Conservation (phyloP, 30 jellyfish, hydroid and myxozoan genomes). For the Pelagia noctiluca region DNA sequence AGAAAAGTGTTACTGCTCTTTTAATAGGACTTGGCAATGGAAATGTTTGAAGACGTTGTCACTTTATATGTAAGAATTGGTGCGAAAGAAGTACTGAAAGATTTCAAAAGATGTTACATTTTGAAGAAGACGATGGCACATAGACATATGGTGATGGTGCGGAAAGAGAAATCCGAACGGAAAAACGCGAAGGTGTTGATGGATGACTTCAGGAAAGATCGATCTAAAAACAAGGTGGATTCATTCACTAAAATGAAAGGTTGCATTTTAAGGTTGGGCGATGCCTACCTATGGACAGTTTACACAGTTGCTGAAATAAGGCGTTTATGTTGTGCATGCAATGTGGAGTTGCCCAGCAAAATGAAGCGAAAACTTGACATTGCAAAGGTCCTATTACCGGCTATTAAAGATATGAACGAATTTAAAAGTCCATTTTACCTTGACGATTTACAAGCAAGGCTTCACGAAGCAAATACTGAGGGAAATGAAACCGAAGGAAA, state of each 20-base stretch:
- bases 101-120: constrained; percentile 5
- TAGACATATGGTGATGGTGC: not conserved
- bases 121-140: not conserved
- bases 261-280: constrained; percentile 12
- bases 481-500: constrained; percentile 1
- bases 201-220: not conserved
- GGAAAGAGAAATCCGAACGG: not conserved
- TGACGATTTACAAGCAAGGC: not conserved
- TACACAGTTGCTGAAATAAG: not conserved
- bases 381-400: not conserved
- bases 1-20: not conserved
- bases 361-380: not conserved
- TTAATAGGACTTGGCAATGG: not conserved
- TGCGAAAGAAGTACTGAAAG: constrained; percentile 17
- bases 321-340: not conserved
- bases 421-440: not conserved
- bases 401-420: not conserved
- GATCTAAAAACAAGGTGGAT: not conserved
- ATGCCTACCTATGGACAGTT: constrained; percentile 17
- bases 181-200: not conserved
- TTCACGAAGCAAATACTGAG: not conserved
- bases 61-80: constrained; percentile 6
- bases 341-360: not conserved
- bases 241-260: constrained; percentile 1
- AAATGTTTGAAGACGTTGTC: not conserved